Conservation (phyloP, 2,113 vertebrate genomes). For the Dunckerocampus dactyliophorus region DNA sequence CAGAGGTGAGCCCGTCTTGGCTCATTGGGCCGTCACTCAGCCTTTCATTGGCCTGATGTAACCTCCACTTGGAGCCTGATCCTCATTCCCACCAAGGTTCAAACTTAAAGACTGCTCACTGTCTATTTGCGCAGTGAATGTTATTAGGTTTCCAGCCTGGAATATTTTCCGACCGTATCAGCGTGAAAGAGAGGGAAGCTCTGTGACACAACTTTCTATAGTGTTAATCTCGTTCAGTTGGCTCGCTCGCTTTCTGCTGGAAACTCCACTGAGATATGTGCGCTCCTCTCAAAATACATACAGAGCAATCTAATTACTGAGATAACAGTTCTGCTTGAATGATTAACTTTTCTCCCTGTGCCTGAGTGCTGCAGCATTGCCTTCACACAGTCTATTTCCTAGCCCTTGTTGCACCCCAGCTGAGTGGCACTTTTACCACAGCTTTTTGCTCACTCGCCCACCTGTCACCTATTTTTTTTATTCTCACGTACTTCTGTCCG, state of each 20-base stretch:
- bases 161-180: constrained; percentile 56
- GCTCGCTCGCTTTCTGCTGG: constrained; percentile 27
- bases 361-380: constrained; percentile 40
- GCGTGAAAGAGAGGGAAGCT: constrained; percentile 33
- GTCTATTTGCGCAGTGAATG: constrained; percentile 39
- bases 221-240: constrained; percentile 37
- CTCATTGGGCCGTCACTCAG: constrained; percentile 16
- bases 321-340: constrained; percentile 65
- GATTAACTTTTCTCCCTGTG: constrained; percentile 58
- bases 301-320: constrained; percentile 65
- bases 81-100: constrained; percentile 33
- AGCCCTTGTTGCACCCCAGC: constrained; percentile 60
- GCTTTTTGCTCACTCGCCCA: constrained; percentile 42
- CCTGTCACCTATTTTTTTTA: constrained; percentile 16
- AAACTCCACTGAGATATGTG: constrained; percentile 44
- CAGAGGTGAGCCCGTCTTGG: constrained; percentile 12
- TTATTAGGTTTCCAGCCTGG: constrained; percentile 22
- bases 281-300: constrained; percentile 52
- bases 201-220: constrained; percentile 40
- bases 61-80: constrained; percentile 39
- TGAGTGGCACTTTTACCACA: constrained; percentile 43
- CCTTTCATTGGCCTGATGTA: constrained; percentile 8
- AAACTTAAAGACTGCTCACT: constrained; percentile 37
- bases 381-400: constrained; percentile 52
- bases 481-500: background rate